Evolutionary conservation across 2,888 invertebrate genomes (phyloP), one percentile per base, ranked within the genome.

Genomic region (Drosophila mercatorum): DNA sequence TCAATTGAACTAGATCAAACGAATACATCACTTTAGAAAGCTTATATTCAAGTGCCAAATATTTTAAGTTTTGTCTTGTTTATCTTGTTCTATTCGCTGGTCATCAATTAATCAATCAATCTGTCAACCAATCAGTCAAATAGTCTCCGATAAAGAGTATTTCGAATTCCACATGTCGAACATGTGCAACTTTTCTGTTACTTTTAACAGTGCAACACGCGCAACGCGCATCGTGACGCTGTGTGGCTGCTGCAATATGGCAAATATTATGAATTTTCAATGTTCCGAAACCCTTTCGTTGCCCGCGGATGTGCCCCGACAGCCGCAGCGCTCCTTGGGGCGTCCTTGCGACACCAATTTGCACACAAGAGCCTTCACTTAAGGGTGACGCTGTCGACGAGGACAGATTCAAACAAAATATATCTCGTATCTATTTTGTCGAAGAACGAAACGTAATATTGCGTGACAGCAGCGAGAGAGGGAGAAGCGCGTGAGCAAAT

Each of bases 201-300:
- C 55, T 75, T 58, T 72, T 72, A 75, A 68, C 63, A 62, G 68
- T 79, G 80, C 77, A 75, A 46, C 75, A 79, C 77, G 70, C 69
- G 17, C 51, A 12, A 79, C 77, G 70, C 69, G 17, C 51, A 12
- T 7, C 57, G 53, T 46, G 58, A 43, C 40, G 26, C 36, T 56
- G 49, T 44, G 40, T 43, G 38, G 47, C 62, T 14, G 52, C 40
- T 56, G 46, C 44, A 68, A 51, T 40, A 51, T 51, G 60, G 65
- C 84, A 66, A 81, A 87, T 78, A 81, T 83, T 78, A 72, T 83
- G 73, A 66, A 84, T 81, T 75, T 75, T 28, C 58, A 69, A 69
- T 80, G 69, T 71, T 53, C 17, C 38, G 8, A 38, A 53, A 34
- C 56, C 14, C 55, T 26, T n/a, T n/a, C 49, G 38, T 44, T 51